Base-by-base conservation (phyloP, 2,797 vertebrate genomes). In the Lithobates pipiens region DNA sequence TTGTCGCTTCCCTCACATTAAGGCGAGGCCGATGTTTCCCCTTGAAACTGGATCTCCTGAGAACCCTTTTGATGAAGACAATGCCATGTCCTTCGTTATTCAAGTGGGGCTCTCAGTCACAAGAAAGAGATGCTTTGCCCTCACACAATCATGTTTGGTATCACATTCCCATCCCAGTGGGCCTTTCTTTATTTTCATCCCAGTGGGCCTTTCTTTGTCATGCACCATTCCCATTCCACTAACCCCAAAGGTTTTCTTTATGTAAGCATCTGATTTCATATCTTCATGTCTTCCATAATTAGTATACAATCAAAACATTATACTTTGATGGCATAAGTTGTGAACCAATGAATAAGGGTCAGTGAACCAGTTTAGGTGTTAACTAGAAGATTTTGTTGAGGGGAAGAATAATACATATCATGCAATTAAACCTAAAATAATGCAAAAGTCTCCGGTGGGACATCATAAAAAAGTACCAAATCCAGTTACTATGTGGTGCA, bases 31-130 rank as follows among this genome's bases (percentile, higher is more conserved):
- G 36, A 82, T 65, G 46, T 76, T 73, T 68, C 81, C 76, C 80
- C 76, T 75, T 87, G 86, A 87, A 83, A 87, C 69, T 79, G 44
- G 76, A 87, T 87, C 86, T 78, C 27, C 76, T 87, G 86, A 71
- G 86, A 87, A 87, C 70, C 65, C 76, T 87, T 82, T 87, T 87
- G 86, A 87, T 80, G 63, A 79, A 63, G 86, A 87, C 77, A 83
- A 87, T 83, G 36, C 16, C 13, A 36, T 70, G 68, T 74, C 80
- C 70, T 76, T 84, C 63, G 81, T 77, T 63, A 87, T 87, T 87
- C 70, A 87, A 87, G 81, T 87, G 85, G 32, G 67, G n/a, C 76
- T 86, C 85, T 83, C 70, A 83, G 42, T 63, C 71, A 42, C 86
- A 69, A 83, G 76, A 87, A 83, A 79, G 76, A 54, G 29, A 86